Base-by-base conservation (phyloP, 2,888 invertebrate genomes). In the Nipponacmea schrenckii region DNA sequence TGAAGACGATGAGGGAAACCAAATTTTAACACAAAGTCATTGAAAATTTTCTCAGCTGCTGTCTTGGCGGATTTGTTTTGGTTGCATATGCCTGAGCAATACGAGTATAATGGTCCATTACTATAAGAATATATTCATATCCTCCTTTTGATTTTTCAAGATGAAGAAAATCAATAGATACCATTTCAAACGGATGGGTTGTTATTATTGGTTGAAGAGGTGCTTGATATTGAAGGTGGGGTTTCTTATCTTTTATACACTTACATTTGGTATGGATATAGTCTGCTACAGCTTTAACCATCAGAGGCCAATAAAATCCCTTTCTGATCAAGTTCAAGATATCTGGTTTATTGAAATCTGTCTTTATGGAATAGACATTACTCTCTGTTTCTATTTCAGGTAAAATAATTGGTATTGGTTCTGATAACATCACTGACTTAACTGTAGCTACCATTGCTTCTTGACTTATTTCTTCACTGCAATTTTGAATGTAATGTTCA, bases 81-180 rank as follows among this genome's bases (percentile, higher is more conserved):
- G 73, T 74, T 17, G 73, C 68, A 64, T 76, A 74, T 17, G 67
- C 76, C 63, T 70, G 73, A 0, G 69, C 71, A 67, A 73, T 74
- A 0, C 72, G 67, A n/a, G 69, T 76, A 48, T 67, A 72, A 46
- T 76, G 74, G 50, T 76, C 74, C 50, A 76, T 31, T 5, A 31
- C 31, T 5, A 31, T 5, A 31, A 31, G 31, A 31, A 31, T 31
- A 31, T 31, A 31, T 31, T 31, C 31, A 31, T 31, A 31, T 31
- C 31, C 31, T 14, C 79, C 77, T 15, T 70, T 74, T 4, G 67
- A 70, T 12, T 64, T 65, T 65, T 76, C 76, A 14, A 76, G 65
- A 68, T 77, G 77, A 0, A 77, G 62, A 68, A 72, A 77, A 31
- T 76, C 75, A 27, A 77, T 74, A 1, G 76, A 76, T 3, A 77